Evolutionary conservation across 2,888 invertebrate species (phyloP).

Genomic region (Adelphocoris suturalis): DNA sequence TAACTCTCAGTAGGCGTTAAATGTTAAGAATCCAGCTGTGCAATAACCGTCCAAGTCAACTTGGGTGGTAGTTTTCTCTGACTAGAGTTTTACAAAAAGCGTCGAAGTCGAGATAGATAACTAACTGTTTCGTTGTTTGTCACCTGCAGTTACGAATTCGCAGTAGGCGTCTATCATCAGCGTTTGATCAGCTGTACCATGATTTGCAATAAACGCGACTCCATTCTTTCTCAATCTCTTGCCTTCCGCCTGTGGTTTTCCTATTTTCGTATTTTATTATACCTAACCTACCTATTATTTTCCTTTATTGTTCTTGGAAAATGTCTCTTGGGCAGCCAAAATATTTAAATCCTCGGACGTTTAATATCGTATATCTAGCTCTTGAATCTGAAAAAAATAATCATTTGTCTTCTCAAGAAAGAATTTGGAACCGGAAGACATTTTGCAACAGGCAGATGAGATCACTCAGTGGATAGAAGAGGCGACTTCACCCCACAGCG

Average conservation of each 20-base stretch:
- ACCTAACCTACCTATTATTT: conserved; percentile 2
- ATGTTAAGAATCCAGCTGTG: not conserved
- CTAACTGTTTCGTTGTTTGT: no score
- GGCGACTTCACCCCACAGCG: not conserved
- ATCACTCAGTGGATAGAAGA: not conserved
- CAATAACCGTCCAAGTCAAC: not conserved
- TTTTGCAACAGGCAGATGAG: conserved; percentile 2
- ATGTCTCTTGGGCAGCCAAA: not conserved
- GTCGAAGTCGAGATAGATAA: no score
- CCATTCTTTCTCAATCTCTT: not conserved
- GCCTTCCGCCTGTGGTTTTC: not conserved
- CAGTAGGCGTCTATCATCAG: no score
- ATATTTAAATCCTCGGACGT: conserved; percentile 19
- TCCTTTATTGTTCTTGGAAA: conserved; percentile 21
- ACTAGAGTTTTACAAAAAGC: no score
- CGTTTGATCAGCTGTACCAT: no score
- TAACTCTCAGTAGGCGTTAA: not conserved
- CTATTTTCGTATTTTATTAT: not conserved
- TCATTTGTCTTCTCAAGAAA: conserved; percentile 9
- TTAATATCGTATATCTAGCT: not conserved
- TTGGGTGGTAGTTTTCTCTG: no score
- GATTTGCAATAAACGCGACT: not conserved
- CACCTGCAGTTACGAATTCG: no score
- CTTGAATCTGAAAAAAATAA: not conserved
- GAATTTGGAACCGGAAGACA: conserved; percentile 7